Evolutionary conservation across 2,888 invertebrate genomes (phyloP).

Genomic region (Pristionchus mayeri): DNA sequence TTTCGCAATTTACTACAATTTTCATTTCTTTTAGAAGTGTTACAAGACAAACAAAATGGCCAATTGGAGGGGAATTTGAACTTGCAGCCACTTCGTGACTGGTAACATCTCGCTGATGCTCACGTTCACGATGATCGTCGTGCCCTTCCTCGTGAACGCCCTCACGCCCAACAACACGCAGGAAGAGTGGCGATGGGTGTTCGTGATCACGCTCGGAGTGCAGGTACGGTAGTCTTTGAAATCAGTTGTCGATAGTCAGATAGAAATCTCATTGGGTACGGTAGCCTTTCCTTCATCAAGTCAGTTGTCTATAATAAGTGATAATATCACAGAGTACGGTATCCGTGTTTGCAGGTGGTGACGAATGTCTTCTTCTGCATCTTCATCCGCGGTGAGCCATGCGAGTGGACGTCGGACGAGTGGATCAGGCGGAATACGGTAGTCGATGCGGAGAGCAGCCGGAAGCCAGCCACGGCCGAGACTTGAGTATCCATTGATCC

Average conservation of each 20-base stretch:
- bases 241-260: too few relatives aligned
- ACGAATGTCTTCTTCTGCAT: constrained; percentile 66
- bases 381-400: constrained; percentile 68
- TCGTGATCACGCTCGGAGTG: constrained; percentile 60
- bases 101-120: constrained; percentile 74
- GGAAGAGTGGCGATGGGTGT: constrained; percentile 69
- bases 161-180: constrained; percentile 67
- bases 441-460: too few relatives aligned
- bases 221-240: too few relatives aligned
- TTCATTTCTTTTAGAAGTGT: not conserved
- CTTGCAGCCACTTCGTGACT: constrained; percentile 72
- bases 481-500: not conserved
- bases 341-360: constrained; percentile 56
- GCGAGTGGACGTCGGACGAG: constrained; percentile 63
- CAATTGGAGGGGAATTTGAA: not conserved
- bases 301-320: too few relatives aligned
- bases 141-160: constrained; percentile 69
- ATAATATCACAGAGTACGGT: not conserved
- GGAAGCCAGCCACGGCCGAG: too few relatives aligned
- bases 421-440: not conserved
- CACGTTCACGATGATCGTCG: constrained; percentile 70
- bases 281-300: too few relatives aligned
- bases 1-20: not conserved
- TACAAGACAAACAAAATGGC: too few relatives aligned
- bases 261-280: too few relatives aligned